A percentile compares a stretch with the other conserved stretches of the same genome.
phyloP scores from a whole-genome alignment of 2,113 vertebrate genomes.

The Coturnix japonica region DNA sequence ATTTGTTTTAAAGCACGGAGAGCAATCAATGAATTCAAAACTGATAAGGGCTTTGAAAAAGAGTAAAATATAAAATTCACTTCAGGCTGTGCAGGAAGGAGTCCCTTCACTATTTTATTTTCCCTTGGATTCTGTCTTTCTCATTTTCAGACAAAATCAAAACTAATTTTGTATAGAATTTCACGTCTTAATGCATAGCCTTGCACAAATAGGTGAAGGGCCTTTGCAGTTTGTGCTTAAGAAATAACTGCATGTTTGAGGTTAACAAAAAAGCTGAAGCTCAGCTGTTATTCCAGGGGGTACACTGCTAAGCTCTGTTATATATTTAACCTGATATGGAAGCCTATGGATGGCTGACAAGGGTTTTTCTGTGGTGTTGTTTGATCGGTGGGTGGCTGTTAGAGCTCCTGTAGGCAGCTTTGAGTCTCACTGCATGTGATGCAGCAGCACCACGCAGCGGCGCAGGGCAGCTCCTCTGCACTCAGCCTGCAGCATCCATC shows the following conservation, averaged over 20 bases:
- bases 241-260: rapidly evolving
- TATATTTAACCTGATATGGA: neutral
- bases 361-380: rapidly evolving
- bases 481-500: neutral
- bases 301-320: neutral
- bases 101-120: neutral
- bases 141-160: neutral
- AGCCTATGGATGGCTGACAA: rapidly evolving
- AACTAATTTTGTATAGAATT: neutral
- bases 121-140: neutral
- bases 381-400: neutral
- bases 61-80: rapidly evolving
- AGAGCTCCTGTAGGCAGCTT: neutral
- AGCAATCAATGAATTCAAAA: neutral
- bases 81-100: neutral
- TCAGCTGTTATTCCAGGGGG: neutral
- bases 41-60: neutral
- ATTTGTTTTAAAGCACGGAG: neutral
- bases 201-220: rapidly evolving
- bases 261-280: neutral
- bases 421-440: neutral
- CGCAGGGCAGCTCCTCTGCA: neutral
- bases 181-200: neutral
- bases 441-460: slow-evolving; percentile 55
- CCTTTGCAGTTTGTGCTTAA: neutral